phyloP scores from a whole-genome alignment of 2,797 vertebrate genomes.

The Sciurus carolinensis region DNA sequence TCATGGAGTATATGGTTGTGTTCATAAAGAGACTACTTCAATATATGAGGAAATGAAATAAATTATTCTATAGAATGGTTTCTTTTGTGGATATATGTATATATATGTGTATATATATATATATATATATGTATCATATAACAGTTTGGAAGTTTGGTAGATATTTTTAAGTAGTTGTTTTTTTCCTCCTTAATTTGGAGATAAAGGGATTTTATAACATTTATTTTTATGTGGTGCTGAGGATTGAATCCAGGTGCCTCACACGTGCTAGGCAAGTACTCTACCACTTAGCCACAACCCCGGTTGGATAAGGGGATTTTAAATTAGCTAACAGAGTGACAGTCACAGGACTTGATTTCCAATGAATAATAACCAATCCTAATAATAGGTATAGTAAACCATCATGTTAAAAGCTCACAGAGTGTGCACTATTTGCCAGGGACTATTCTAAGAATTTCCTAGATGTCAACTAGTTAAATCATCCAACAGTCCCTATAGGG shows the following conservation, averaged over 20 bases:
- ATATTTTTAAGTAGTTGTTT: constrained; percentile 33
- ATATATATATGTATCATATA: too few species aligned
- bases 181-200: constrained; percentile 33
- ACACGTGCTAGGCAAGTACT: too few species aligned
- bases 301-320: not conserved
- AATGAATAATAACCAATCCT: not conserved
- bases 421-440: not conserved
- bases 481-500: not conserved
- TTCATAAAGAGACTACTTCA: constrained; percentile 8
- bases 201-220: constrained; percentile 6
- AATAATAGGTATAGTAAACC: not conserved
- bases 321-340: constrained; percentile 52
- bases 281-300: too few species aligned
- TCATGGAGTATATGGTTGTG: not conserved
- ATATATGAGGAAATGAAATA: constrained; percentile 1
- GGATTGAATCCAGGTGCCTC: too few species aligned
- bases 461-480: not conserved
- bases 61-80: not conserved
- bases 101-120: not conserved
- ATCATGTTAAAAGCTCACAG: not conserved
- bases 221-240: too few species aligned
- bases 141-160: not conserved
- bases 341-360: not conserved
- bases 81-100: not conserved
- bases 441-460: not conserved